Conservation (phyloP, 2,888 invertebrate species). For the Pyralis farinalis region DNA sequence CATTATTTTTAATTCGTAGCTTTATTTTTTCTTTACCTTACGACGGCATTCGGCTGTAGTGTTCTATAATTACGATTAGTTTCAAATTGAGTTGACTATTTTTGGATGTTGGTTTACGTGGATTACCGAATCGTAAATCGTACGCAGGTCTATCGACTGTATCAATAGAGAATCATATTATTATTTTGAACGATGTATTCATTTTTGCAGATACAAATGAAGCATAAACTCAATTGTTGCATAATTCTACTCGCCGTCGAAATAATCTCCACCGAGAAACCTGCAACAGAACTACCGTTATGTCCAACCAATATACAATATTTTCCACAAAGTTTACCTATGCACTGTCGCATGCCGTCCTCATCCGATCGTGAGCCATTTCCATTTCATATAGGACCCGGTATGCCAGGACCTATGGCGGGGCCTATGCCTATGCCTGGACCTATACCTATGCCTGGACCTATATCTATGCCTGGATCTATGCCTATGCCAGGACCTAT, state of each 20-base stretch:
- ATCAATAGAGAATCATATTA: too few species aligned
- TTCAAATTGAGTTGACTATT: too few species aligned
- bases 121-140: too few species aligned
- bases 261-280: constrained; percentile 25
- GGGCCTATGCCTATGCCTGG: constrained; percentile 28
- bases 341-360: constrained; percentile 67
- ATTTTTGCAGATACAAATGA: constrained; percentile 42
- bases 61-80: too few species aligned
- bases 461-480: constrained; percentile 27
- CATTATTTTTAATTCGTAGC: too few species aligned
- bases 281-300: constrained; percentile 42
- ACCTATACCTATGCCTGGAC: constrained; percentile 29
- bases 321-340: constrained; percentile 63
- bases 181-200: too few species aligned
- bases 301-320: constrained; percentile 58
- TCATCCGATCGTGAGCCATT: too few species aligned
- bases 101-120: too few species aligned
- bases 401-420: constrained; percentile 28
- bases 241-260: constrained; percentile 15
- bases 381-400: background rate
- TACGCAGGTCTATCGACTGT: too few species aligned
- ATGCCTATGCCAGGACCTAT: constrained; percentile 20
- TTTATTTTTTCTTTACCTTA: too few species aligned
- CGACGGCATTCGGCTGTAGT: too few species aligned
- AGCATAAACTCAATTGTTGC: constrained; percentile 12